Evolutionary conservation across 2,888 invertebrate species (phyloP).

Genomic region (Melangyna quadrimaculata): DNA sequence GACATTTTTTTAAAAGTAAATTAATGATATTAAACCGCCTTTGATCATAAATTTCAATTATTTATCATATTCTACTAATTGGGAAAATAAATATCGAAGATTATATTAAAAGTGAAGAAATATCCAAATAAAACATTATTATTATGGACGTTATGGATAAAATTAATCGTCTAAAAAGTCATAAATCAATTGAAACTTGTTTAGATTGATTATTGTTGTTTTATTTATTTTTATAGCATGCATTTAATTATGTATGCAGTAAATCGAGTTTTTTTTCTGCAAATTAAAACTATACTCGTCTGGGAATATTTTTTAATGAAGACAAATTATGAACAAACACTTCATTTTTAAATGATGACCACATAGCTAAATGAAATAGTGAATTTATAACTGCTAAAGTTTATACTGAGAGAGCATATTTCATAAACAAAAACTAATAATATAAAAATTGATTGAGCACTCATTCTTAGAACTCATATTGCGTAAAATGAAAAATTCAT

Average conservation of each 20-base stretch:
- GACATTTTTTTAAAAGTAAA: not conserved
- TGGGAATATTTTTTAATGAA: conserved; percentile 2
- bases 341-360: not conserved
- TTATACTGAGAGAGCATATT: not conserved
- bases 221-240: not conserved
- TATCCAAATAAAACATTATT: not conserved
- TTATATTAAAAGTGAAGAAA: not conserved
- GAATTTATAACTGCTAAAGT: not conserved
- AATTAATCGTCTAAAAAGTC: conserved; percentile 1
- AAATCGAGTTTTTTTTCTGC: not conserved
- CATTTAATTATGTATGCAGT: conserved; percentile 28
- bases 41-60: not conserved
- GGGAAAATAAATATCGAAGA: not conserved
- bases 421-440: not conserved
- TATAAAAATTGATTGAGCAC: not conserved
- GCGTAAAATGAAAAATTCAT: too few relatives aligned
- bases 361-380: not conserved
- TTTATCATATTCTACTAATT: not conserved
- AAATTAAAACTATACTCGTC: not conserved
- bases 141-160: not conserved
- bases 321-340: not conserved
- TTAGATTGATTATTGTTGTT: not conserved
- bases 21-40: not conserved
- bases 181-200: conserved; percentile 14
- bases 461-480: not conserved